Conservation (phyloP, 2,888 invertebrate genomes). For the Drosophila subquinaria region DNA sequence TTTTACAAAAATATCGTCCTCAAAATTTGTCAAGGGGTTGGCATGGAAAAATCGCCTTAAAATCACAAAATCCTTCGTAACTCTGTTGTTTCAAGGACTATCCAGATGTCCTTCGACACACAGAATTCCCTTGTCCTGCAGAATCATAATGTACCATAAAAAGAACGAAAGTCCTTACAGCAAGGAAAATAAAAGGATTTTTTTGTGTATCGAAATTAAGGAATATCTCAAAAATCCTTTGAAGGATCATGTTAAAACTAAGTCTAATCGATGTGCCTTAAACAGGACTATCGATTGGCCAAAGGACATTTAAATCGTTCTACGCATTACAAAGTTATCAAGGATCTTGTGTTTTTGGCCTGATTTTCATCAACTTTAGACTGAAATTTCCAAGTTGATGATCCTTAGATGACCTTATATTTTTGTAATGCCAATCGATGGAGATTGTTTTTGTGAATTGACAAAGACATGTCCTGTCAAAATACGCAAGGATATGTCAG, state of each 20-base stretch:
- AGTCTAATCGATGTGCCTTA: background rate
- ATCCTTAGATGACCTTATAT: background rate
- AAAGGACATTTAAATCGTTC: conserved; percentile 9
- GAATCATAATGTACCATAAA: no score
- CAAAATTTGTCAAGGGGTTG: conserved; percentile 2
- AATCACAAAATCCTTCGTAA: background rate
- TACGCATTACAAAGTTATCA: background rate
- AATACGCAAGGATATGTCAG: background rate
- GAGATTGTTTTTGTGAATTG: background rate
- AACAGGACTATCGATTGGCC: background rate
- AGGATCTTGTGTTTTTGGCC: no score
- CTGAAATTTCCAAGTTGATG: background rate
- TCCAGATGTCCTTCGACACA: background rate
- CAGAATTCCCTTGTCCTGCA: background rate
- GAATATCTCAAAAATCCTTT: no score
- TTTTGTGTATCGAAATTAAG: no score
- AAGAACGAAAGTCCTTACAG: no score
- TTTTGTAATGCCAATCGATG: background rate
- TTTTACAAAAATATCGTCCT: background rate
- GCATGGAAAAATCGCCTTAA: background rate
- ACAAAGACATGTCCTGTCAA: background rate
- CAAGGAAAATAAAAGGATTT: no score
- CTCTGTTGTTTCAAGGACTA: background rate
- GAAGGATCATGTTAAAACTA: background rate
- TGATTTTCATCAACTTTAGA: background rate